A percentile compares a stretch with the other conserved stretches of the same genome.
phyloP scores from a whole-genome alignment of 2,888 invertebrate species.

The Eurois occulta region DNA sequence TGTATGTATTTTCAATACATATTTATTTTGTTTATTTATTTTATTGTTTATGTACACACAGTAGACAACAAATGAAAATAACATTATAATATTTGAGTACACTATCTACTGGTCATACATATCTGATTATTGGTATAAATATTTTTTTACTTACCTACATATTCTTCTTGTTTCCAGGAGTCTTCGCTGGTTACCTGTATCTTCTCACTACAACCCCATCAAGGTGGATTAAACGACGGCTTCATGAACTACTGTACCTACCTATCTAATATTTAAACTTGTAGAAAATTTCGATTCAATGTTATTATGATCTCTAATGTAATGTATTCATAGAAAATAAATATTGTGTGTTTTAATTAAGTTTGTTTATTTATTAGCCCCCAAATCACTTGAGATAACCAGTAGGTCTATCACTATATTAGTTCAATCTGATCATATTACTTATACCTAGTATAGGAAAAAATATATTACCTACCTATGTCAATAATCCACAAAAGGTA shows the following conservation, averaged over 20 bases:
- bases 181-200: slow-evolving; percentile 70
- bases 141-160: slow-evolving; percentile 3
- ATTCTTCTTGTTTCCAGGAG: slow-evolving; percentile 72
- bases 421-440: slow-evolving; percentile 1
- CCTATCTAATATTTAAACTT: slow-evolving; percentile 48
- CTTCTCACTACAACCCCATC: slow-evolving; percentile 69
- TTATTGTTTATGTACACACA: no score
- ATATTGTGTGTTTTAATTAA: slow-evolving; percentile 65
- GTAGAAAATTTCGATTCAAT: slow-evolving; percentile 69
- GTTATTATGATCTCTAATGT: slow-evolving; percentile 60
- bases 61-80: no score
- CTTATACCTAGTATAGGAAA: no score
- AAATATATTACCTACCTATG: not conserved
- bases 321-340: slow-evolving; percentile 66
- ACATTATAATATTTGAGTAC: no score
- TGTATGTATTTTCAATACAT: slow-evolving; percentile 53
- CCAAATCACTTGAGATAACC: not conserved
- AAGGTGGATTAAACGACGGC: slow-evolving; percentile 77
- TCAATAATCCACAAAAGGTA: not conserved
- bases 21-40: no score
- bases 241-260: slow-evolving; percentile 10
- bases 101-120: no score
- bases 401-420: not conserved
- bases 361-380: slow-evolving; percentile 29
- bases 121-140: not conserved